Conservation (phyloP, 2,797 vertebrate genomes). For the Parauchenoglanis punctatus region DNA sequence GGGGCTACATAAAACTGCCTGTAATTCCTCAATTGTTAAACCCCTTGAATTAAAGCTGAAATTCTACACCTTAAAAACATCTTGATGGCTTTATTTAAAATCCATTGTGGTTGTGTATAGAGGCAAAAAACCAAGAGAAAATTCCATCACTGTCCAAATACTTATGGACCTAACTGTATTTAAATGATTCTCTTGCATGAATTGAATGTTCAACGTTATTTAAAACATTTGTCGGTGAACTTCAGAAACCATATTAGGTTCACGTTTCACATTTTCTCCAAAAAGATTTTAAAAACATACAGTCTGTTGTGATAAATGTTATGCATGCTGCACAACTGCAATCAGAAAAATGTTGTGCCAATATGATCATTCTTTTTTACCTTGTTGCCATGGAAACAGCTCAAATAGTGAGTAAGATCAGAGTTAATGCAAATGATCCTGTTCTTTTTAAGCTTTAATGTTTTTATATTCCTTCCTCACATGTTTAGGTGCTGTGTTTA, state of each 20-base stretch:
- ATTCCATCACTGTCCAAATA: too few species aligned
- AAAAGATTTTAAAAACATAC: not conserved
- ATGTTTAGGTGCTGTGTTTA: slow-evolving; percentile 90
- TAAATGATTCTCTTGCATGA: not conserved
- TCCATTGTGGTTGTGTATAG: too few species aligned
- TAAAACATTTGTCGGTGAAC: not conserved
- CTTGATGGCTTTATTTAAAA: too few species aligned
- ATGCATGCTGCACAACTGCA: not conserved
- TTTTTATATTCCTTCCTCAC: not conserved
- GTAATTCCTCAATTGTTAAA: not conserved
- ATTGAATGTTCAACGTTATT: not conserved
- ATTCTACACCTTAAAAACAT: too few species aligned
- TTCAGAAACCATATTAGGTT: not conserved
- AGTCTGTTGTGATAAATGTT: not conserved
- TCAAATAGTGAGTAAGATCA: not conserved
- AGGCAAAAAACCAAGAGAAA: too few species aligned
- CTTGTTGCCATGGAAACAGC: not conserved
- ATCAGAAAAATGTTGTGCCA: not conserved
- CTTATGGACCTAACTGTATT: not conserved
- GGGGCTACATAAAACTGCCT: too few species aligned
- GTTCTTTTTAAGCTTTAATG: slow-evolving; percentile 1
- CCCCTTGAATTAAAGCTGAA: too few species aligned
- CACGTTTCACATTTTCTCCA: not conserved
- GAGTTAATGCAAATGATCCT: not conserved
- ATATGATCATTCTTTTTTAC: not conserved